These are phyloP conservation scores for Lathamus discolor DNA, from an alignment of 2,113 vertebrate genomes.

Conservation along the genomic window DNA sequence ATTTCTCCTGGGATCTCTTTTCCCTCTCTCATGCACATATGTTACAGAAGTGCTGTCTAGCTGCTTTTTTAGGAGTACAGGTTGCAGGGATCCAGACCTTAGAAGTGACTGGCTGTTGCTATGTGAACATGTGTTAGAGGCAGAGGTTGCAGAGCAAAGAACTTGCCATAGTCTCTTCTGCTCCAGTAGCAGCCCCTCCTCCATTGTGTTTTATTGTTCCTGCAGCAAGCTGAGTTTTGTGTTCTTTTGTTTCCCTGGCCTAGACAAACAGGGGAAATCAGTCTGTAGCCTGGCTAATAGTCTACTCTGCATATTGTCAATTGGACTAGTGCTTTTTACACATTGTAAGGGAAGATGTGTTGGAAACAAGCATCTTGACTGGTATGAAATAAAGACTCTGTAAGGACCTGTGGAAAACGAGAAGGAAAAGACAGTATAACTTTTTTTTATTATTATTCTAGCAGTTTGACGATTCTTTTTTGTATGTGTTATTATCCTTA, in stretches of 20 bases:
- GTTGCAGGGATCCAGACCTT: neutral
- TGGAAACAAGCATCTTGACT: neutral
- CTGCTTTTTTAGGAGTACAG: neutral
- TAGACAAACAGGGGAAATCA: neutral
- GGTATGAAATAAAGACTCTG: neutral
- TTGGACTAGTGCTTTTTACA: neutral
- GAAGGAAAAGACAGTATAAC: neutral
- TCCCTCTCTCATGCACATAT: neutral
- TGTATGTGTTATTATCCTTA: neutral
- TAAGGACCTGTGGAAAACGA: neutral
- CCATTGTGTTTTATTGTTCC: neutral
- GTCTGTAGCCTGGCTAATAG: neutral
- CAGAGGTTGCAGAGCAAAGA: neutral
- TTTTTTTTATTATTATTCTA: neutral
- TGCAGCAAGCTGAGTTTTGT: neutral
- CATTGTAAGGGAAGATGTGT: neutral
- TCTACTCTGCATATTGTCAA: neutral
- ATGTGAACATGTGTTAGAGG: accelerated
- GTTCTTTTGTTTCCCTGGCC: neutral
- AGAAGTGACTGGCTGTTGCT: neutral
- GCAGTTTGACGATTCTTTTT: neutral
- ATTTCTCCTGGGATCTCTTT: neutral
- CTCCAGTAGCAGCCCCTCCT: neutral
- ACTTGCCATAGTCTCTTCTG: neutral
- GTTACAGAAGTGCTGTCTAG: neutral